phyloP scores from a whole-genome alignment of 2,888 invertebrate genomes.

The Agrilus biguttatus region DNA sequence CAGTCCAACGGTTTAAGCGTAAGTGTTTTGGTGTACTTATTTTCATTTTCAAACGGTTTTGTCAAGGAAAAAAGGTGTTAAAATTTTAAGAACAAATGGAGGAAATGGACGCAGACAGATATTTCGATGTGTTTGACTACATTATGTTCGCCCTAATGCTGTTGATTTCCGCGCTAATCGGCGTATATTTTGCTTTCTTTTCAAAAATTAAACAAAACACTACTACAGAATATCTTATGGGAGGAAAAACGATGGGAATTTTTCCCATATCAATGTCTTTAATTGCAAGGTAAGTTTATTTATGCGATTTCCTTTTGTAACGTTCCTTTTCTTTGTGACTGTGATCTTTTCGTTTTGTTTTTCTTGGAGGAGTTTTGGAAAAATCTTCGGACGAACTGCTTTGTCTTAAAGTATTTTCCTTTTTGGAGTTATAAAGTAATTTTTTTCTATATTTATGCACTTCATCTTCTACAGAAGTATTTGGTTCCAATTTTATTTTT shows the following conservation, averaged over 20 bases:
- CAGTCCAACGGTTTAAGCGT: neutral
- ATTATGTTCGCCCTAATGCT: constrained; percentile 51
- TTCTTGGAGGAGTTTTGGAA: neutral
- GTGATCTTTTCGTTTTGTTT: neutral
- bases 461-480: constrained; percentile 57
- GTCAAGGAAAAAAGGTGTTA: neutral
- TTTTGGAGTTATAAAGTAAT: constrained; percentile 42
- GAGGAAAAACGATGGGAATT: constrained; percentile 64
- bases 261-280: constrained; percentile 66
- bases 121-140: constrained; percentile 49
- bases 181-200: constrained; percentile 57
- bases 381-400: neutral
- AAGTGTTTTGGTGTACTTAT: neutral
- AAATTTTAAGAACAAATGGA: constrained; percentile 2
- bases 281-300: constrained; percentile 49
- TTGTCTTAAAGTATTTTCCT: constrained; percentile 19
- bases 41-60: neutral
- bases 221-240: constrained; percentile 57
- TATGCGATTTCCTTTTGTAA: too few relatives aligned
- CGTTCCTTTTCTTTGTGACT: neutral
- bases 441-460: constrained; percentile 74
- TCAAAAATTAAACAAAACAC: constrained; percentile 53
- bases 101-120: constrained; percentile 17
- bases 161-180: constrained; percentile 48
- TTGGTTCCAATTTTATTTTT: constrained; percentile 46